Evolutionary conservation across 1,140 invertebrate species (phyloP), one percentile per base, ranked within the genome.

Genomic region (Lanistes nyassanus): DNA sequence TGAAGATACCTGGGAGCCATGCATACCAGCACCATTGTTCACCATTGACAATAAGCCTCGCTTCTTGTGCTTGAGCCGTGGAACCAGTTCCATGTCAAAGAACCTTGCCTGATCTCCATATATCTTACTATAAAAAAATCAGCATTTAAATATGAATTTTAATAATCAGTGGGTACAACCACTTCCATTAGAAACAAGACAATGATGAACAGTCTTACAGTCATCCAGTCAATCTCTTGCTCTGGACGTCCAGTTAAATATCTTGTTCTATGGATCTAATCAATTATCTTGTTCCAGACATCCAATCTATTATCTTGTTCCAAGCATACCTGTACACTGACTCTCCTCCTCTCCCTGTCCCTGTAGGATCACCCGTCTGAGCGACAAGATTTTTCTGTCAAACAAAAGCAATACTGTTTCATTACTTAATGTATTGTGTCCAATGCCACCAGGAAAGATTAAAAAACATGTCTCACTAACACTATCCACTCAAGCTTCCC

Each of bases 321-420:
- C n/a, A n/a, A n/a, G n/a, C n/a, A n/a, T 82, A 89, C 89, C 76
- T 80, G 81, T 82, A 91, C n/a, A 92, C 79, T 21, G 97, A 99
- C 83, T 96, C 93, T 37, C 98, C 98, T 21, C 97, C 97, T 84
- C 93, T 93, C 19, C 98, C 96, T 80, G 93, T 94, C 0, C 95
- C 96, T 19, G 93, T 94, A 0, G 98, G 98, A 92, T 99, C 98
- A 2, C 98, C 98, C 66, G 97, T 97, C 92, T 99, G 98, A 1
- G 98, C 97, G 80, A 99, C 97, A 85, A 99, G 98, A 81, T 97
- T 95, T 85, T 93, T 92, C 90, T 91, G 79, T 53, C 55, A 77
- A 13, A 66, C 56, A 0, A 37, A 60, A 60, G 56, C 11, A 7
- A 23, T 60, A 60, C 56, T 60, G 56, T 4, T 47, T 47, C 9